These are phyloP conservation scores for Drosophila orosa DNA, from an alignment of 1,140 invertebrate species.

Conservation along the genomic window DNA sequence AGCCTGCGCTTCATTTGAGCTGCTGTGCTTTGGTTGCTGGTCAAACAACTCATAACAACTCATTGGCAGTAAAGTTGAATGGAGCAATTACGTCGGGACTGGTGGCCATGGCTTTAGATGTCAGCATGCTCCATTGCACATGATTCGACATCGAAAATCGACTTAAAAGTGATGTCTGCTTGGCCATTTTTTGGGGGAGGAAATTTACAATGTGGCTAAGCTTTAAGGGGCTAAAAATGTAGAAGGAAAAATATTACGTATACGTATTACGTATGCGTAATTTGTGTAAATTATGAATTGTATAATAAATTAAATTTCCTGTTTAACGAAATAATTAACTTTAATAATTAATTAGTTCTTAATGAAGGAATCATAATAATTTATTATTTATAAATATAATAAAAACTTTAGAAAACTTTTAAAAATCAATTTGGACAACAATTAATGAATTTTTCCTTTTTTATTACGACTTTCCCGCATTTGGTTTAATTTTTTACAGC, in stretches of 20 bases:
- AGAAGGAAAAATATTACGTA: neutral
- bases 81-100: constrained; percentile 38
- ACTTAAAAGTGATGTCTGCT: neutral
- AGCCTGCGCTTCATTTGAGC: constrained; percentile 37
- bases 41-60: constrained; percentile 54
- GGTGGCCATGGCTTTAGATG: constrained; percentile 17
- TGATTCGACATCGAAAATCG: constrained; percentile 6
- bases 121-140: constrained; percentile 20
- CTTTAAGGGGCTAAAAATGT: neutral
- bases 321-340: neutral
- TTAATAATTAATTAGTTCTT: too few species aligned
- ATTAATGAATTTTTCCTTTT: neutral
- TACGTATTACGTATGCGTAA: neutral
- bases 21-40: constrained; percentile 36
- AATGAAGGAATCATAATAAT: too few species aligned
- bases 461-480: neutral
- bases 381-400: too few species aligned
- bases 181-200: neutral
- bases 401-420: neutral
- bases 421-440: neutral
- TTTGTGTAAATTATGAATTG: neutral
- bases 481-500: neutral
- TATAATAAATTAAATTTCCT: neutral
- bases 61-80: constrained; percentile 46
- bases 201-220: too few species aligned